Evolutionary conservation across 2,888 invertebrate genomes (phyloP), one percentile per base, ranked within the genome.

Genomic region (Sphaerophoria taeniata): DNA sequence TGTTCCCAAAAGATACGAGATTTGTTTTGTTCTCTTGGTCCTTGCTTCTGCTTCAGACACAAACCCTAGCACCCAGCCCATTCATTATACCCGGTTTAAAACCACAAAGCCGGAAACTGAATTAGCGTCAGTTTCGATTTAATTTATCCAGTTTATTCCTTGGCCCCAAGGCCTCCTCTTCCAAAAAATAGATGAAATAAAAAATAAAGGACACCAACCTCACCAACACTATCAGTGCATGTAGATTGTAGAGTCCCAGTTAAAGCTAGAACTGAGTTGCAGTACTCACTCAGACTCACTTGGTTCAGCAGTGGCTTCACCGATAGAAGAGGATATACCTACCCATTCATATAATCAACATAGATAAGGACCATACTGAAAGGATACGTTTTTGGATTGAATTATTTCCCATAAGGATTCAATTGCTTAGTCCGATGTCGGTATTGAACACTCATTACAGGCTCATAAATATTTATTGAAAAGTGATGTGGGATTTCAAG

Each of bases 381-480:
- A 82, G 82, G 82, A 86, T 86, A 82, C 77, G 74, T 82, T 82
- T 67, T 86, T 82, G 77, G 86, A 86, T 86, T 86, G 82, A 86
- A 86, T 86, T 82, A 86, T 86, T 86, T 86, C 86, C 82, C 86
- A 86, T 76, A 82, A 78, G 86, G 76, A 78, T 86, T 82, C 86
- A 81, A 82, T 86, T 86, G 81, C 82, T 82, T 76, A 82, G 86
- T 70, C 74, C 85, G 60, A 81, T 73, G 81, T 60, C 65, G 77
- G 82, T 78, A 82, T 82, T 86, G 82, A 86, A 82, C 81, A 86
- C 86, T 86, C 86, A 86, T 86, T 86, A 86, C 86, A 78, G 86
- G 74, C 82, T 86, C 86, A 86, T 86, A 86, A 86, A 86, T 86
- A 86, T 86, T 86, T 86, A 86, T 86, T 86, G 82, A 86, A 86